Evolutionary conservation across 2,888 invertebrate genomes (phyloP), one percentile per base, ranked within the genome.

Genomic region (Tethea ocularis): DNA sequence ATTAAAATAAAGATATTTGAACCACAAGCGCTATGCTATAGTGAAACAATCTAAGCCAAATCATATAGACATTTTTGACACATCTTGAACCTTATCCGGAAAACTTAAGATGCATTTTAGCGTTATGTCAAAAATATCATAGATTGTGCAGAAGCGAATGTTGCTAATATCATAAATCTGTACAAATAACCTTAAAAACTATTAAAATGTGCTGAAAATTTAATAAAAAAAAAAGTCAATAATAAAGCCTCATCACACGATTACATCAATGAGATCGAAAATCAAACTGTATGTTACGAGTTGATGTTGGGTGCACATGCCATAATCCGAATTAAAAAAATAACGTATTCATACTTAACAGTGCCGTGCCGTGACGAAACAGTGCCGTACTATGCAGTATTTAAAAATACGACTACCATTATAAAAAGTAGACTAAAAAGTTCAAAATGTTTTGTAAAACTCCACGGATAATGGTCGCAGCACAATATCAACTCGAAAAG

Each of bases 251-350:
- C 89, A 82, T 84, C 79, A 86, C 83, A 81, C 75, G 77, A 79
- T 77, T 80, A 82, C 77, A 83, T 83, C 86, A 84, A 80, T 88
- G 89, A 89, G 89, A 89, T 89, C 89, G 83, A 80, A 67, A 60
- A 59, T 68, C 62, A 63, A 64, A 55, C 54, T 56, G n/a, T 41
- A 23, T 23, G 36, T 24, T 17, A 36, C 13, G 36, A 36, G 36
- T 36, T 36, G 5, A 36, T 13, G 36, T 36, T 36, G 36, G 36
- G 38, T 38, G n/a, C 38, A 38, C 38, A 6, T n/a, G 38, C n/a
- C n/a, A 38, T n/a, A n/a, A 7, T 15, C 6, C n/a, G 6, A n/a
- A 38, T 38, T n/a, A 38, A 38, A n/a, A 38, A 38, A 38, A n/a
- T 2, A 15, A 26, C 2, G 26, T 26, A 26, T 26, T 26, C 6